Evolutionary conservation across 2,113 vertebrate species (phyloP).

Genomic region (Actenoides hombroni): DNA sequence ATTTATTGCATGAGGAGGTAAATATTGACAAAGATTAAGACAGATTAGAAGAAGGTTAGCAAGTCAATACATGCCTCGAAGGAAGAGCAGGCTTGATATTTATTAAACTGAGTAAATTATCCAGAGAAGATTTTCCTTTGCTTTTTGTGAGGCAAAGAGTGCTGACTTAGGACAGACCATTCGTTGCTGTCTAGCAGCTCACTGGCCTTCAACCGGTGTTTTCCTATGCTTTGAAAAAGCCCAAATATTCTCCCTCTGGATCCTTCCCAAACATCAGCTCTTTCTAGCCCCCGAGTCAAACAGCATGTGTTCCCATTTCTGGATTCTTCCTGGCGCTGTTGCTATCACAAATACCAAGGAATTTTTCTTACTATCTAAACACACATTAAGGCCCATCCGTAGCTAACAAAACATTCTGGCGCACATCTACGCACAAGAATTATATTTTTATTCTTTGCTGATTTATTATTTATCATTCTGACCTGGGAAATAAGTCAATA

Average conservation of each 20-base stretch:
- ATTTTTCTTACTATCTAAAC: not conserved
- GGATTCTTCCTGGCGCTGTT: not conserved
- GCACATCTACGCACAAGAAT: not conserved
- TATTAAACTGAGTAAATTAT: conserved; percentile 24
- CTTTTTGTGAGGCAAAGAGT: not conserved
- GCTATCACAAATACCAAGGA: not conserved
- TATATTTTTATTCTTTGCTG: not conserved
- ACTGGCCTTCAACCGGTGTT: not conserved
- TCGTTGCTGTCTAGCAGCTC: not conserved
- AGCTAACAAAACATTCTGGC: not conserved
- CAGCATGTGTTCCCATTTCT: not conserved
- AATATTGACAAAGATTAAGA: conserved; percentile 65
- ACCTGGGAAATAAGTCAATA: not conserved
- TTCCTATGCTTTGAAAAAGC: not conserved
- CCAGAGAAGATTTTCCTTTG: not conserved
- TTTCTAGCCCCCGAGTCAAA: not conserved
- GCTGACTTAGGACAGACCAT: not conserved
- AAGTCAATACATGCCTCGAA: conserved; percentile 49
- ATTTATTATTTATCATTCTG: not conserved
- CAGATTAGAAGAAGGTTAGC: conserved; percentile 45
- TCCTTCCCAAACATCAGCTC: not conserved
- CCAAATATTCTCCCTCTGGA: not conserved
- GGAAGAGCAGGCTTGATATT: conserved; percentile 13
- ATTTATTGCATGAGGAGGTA: conserved; percentile 48
- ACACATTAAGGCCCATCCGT: not conserved